Percentiles rank a stretch among this genome's conserved stretches.
Evolutionary conservation across 2,888 invertebrate genomes (phyloP).

Genomic region (Chaitophorus viminalis): DNA sequence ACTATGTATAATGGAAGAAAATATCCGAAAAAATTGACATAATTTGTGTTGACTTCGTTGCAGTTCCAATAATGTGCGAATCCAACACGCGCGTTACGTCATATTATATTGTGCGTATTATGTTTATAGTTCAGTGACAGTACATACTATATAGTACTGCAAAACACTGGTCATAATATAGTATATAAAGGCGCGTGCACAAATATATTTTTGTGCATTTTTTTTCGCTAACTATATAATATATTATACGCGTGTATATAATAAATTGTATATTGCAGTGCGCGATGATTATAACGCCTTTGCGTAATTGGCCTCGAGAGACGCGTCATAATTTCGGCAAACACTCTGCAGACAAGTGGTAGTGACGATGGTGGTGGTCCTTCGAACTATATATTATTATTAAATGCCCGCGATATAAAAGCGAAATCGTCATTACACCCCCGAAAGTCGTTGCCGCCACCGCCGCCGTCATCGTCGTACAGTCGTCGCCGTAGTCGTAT

Average conservation of each 20-base stretch:
- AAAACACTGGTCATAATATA: neutral
- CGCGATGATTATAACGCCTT: constrained; percentile 44
- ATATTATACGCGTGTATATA: neutral
- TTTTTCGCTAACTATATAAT: neutral
- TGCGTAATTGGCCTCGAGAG: constrained; percentile 54
- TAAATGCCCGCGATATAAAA: constrained; percentile 53
- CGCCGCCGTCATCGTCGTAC: neutral
- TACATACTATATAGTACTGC: neutral
- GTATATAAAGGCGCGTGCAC: constrained; percentile 3
- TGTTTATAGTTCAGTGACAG: neutral
- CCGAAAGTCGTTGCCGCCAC: constrained; percentile 18
- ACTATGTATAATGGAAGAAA: neutral
- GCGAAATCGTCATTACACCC: constrained; percentile 49
- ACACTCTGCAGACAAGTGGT: neutral
- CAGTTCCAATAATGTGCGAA: neutral
- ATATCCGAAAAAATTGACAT: constrained; percentile 32
- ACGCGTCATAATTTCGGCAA: constrained; percentile 46
- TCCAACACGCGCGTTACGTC: neutral
- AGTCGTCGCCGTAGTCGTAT: neutral
- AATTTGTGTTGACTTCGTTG: constrained; percentile 18
- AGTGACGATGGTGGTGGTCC: neutral
- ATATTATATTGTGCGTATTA: neutral
- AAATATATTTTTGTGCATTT: neutral
- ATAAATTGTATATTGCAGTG: constrained; percentile 12
- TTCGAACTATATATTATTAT: constrained; percentile 42